These are phyloP conservation scores for Nesogale talazaci DNA, from an alignment of 2,113 vertebrate species.

Conservation along the genomic window DNA sequence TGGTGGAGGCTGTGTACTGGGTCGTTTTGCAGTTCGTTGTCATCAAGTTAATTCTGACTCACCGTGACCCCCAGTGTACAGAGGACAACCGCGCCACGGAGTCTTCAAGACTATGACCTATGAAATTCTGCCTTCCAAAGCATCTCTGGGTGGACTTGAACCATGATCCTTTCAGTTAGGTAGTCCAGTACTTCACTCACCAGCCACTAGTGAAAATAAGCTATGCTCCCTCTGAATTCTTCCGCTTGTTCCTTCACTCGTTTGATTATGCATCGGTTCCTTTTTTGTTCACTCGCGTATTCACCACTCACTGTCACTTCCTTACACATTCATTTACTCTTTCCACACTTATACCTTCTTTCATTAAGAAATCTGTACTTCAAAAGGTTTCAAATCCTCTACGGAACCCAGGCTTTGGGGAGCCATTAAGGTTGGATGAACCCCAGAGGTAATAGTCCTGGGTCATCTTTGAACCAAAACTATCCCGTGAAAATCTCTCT, in stretches of 20 bases:
- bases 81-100: neutral
- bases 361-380: neutral
- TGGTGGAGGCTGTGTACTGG: neutral
- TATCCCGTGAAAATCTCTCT: neutral
- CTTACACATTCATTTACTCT: neutral
- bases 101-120: neutral
- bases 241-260: neutral
- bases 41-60: neutral
- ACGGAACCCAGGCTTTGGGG: neutral
- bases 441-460: neutral
- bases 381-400: neutral
- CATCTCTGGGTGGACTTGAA: neutral
- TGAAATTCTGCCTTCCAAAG: neutral
- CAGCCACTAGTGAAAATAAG: neutral
- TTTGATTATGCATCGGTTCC: neutral
- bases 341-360: neutral
- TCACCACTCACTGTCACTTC: neutral
- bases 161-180: neutral
- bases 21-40: neutral
- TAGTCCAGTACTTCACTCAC: neutral
- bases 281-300: neutral
- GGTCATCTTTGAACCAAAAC: neutral
- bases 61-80: neutral
- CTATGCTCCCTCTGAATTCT: rapidly evolving
- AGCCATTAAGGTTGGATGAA: neutral